Conservation (phyloP, 2,113 vertebrate genomes). For the Lamprotornis superbus region DNA sequence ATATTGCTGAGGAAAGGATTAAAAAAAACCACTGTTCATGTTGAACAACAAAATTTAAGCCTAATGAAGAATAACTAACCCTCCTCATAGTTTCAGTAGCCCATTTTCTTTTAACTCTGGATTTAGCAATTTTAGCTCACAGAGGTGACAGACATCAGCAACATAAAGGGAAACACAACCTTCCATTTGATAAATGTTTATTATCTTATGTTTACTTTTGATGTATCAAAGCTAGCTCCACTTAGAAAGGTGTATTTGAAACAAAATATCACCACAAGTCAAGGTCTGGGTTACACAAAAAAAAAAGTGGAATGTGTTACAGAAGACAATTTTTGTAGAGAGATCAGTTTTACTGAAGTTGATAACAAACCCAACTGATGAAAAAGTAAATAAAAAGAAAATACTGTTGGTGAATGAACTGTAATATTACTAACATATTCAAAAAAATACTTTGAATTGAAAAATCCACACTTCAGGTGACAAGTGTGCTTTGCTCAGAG, state of each 20-base stretch:
- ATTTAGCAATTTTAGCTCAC: neutral
- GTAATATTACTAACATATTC: neutral
- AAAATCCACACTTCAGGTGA: neutral
- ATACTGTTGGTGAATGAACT: neutral
- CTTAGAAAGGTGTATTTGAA: neutral
- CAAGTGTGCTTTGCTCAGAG: neutral
- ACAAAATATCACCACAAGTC: neutral
- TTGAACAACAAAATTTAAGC: neutral
- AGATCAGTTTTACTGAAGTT: neutral
- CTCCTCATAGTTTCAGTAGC: neutral
- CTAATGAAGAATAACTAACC: neutral
- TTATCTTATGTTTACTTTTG: neutral
- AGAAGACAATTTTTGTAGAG: neutral
- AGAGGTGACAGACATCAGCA: neutral
- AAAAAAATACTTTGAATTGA: neutral
- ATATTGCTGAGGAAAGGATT: neutral
- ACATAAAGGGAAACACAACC: neutral
- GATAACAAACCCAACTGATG: neutral
- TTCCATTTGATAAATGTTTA: neutral
- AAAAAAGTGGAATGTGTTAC: neutral
- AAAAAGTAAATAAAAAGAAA: neutral
- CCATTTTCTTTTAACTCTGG: neutral
- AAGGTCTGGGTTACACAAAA: neutral
- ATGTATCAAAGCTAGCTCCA: neutral
- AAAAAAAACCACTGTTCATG: neutral